phyloP scores from a whole-genome alignment of 2,888 invertebrate species.

The Drosophila gaucha region DNA sequence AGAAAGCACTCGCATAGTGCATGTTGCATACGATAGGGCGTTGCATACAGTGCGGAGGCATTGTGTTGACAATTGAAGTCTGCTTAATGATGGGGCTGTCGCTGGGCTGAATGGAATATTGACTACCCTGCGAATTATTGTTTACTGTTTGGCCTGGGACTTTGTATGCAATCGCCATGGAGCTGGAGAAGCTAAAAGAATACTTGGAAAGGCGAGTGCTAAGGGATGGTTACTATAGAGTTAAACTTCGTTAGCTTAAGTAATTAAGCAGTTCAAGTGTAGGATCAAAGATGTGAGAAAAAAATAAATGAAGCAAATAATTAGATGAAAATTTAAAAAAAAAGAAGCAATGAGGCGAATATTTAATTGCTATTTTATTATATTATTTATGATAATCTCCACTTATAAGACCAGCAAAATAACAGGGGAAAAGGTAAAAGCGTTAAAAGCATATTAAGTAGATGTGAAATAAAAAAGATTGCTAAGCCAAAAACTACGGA shows the following conservation, averaged over 20 bases:
- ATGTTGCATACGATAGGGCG: constrained; percentile 16
- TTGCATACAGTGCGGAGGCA: constrained; percentile 5
- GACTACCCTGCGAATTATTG: constrained; percentile 47
- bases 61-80: constrained; percentile 35
- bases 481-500: no score
- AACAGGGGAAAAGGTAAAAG: no score
- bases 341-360: no score
- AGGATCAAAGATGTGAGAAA: not conserved
- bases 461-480: no score
- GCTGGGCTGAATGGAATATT: constrained; percentile 27
- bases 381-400: no score
- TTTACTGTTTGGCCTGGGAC: constrained; percentile 22
- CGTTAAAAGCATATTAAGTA: no score
- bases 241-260: not conserved
- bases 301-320: not conserved
- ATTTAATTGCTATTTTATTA: no score
- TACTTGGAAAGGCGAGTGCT: not conserved
- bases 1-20: constrained; percentile 11
- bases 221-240: not conserved
- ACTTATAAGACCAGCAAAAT: no score
- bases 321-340: not conserved
- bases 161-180: constrained; percentile 2
- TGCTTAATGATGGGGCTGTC: constrained; percentile 1
- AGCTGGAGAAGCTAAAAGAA: not conserved
- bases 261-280: not conserved